Evolutionary conservation across 2,797 vertebrate genomes (phyloP).

Genomic region (Gymnoscopelus microlampas): DNA sequence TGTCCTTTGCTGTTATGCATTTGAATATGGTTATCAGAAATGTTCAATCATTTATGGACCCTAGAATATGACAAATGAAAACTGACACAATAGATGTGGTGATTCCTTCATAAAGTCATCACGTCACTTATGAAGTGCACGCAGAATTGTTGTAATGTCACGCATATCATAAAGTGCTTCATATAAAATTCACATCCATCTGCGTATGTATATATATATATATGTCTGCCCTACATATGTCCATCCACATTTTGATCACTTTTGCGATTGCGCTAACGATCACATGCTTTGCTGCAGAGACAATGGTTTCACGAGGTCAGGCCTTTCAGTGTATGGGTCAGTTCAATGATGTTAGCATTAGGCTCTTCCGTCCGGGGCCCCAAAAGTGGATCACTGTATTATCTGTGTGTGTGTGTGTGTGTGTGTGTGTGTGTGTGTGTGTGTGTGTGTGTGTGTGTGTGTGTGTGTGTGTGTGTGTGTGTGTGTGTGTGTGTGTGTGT

Average conservation of each 20-base stretch:
- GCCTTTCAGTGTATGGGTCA: conserved; percentile 72
- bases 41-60: background rate
- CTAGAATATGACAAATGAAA: background rate
- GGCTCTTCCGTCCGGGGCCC: conserved; percentile 73
- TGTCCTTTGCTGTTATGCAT: no score
- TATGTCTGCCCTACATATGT: conserved; percentile 22
- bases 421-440: conserved; percentile 43
- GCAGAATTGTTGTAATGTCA: no score
- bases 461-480: conserved; percentile 43
- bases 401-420: conserved; percentile 48
- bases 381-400: conserved; percentile 62
- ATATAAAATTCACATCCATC: background rate
- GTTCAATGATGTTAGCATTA: conserved; percentile 72
- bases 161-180: no score
- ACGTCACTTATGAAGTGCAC: no score
- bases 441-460: conserved; percentile 43
- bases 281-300: conserved; percentile 52
- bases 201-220: background rate
- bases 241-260: background rate
- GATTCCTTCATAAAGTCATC: background rate
- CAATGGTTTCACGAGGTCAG: conserved; percentile 81
- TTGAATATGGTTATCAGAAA: background rate
- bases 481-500: conserved; percentile 40
- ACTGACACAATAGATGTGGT: conserved; percentile 4
- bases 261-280: background rate